Evolutionary conservation across 53 echinoderm and acorn worm species (phyloP).

Genomic region (Holothuria scabra): DNA sequence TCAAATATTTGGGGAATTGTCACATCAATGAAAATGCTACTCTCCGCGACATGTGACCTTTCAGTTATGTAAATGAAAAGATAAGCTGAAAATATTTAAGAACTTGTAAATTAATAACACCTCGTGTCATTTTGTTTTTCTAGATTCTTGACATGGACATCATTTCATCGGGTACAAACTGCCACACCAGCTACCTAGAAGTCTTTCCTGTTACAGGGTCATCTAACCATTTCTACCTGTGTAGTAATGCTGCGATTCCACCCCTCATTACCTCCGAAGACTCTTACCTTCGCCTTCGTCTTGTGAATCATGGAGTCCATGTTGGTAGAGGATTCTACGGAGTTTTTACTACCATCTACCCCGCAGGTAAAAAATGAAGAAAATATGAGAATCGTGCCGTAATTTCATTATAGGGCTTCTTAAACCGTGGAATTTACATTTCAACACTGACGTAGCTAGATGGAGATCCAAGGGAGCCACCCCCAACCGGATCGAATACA

Average conservation of each 20-base stretch:
- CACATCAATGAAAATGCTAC: too few species aligned
- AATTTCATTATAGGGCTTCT: too few species aligned
- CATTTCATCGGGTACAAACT: constrained; percentile 1
- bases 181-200: constrained; percentile 19
- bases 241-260: neutral
- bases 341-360: constrained; percentile 17
- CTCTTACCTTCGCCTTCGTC: constrained; percentile 2
- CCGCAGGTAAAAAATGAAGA: constrained; percentile 4
- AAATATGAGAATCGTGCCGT: too few species aligned
- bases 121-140: neutral
- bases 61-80: neutral
- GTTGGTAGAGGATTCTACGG: constrained; percentile 35
- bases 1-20: too few species aligned
- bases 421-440: too few species aligned
- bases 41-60: neutral
- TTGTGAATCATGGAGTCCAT: constrained; percentile 11
- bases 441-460: too few species aligned
- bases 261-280: constrained; percentile 1
- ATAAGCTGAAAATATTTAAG: too few species aligned
- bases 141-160: constrained; percentile 41
- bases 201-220: neutral
- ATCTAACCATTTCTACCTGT: neutral
- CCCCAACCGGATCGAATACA: too few species aligned
- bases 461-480: too few species aligned
- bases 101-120: too few species aligned